phyloP scores from a whole-genome alignment of 2,113 vertebrate species.

The cat (Felis catus) region F.catus_Fca126_mat1.0 CM031428.1:41063001-41063500 shows the following conservation, averaged over 20 bases:
- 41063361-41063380: background rate
- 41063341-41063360: background rate
- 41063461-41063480: conserved; percentile 58
- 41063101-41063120: background rate
- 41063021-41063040: fast-evolving
- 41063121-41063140: background rate
- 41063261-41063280: fast-evolving
- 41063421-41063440: conserved; percentile 57
- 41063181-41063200: background rate
- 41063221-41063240: background rate
- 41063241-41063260: background rate
- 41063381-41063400: background rate
- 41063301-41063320: background rate
- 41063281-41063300: background rate
- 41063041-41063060: fast-evolving
- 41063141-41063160: background rate
- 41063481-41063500: conserved; percentile 25
- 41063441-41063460: conserved; percentile 48
- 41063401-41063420: background rate
- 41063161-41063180: background rate
- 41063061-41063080: fast-evolving
- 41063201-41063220: background rate
- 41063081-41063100: background rate
- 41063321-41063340: background rate
- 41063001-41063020: background rate